Evolutionary conservation across 2,113 vertebrate species (phyloP), one percentile per base, ranked within the genome.

Genomic region (Eleginops maclovinus): DNA sequence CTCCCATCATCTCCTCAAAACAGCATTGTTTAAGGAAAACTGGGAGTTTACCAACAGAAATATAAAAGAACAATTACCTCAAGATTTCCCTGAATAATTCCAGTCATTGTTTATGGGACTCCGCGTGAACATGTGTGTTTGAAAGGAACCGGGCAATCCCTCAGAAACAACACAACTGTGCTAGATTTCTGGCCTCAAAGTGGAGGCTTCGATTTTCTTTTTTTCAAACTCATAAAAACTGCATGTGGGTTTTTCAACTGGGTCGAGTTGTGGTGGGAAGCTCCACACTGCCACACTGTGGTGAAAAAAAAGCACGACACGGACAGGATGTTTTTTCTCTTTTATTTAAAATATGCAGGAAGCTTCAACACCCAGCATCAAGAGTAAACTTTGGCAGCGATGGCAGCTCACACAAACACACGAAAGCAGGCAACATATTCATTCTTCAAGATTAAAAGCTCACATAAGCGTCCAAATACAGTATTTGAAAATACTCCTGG

Each of bases 1-100:
- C 69, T 79, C 60, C 75, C 56, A 36, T 64, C 77, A 31, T 67
- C 87, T 69, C 59, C 66, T 82, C 82, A 66, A 63, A 81, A 86
- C 79, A 75, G 51, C 87, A 87, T 78, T 46, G 83, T 85, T 67
- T 77, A 78, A 47, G 61, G 82, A 87, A 89, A 89, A 75, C 91
- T 84, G 90, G 89, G 89, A 91, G 90, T 89, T 90, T 86, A 82
- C 63, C 77, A 65, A 36, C 85, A 53, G 83, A 91, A 89, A 88
- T 77, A 89, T 77, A 89, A 87, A 87, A 84, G 61, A 84, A 77
- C 88, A 88, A 89, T 90, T 86, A 88, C 81, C 70, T 81, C 55
- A 43, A 71, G 72, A 65, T 63, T 60, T 59, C 9, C 19, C 43
- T 88, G 84, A 91, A 92, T 91, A 88, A 91, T 88, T 86, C 63